phyloP scores from a whole-genome alignment of 2,888 invertebrate species.

The Allygus modestus region DNA sequence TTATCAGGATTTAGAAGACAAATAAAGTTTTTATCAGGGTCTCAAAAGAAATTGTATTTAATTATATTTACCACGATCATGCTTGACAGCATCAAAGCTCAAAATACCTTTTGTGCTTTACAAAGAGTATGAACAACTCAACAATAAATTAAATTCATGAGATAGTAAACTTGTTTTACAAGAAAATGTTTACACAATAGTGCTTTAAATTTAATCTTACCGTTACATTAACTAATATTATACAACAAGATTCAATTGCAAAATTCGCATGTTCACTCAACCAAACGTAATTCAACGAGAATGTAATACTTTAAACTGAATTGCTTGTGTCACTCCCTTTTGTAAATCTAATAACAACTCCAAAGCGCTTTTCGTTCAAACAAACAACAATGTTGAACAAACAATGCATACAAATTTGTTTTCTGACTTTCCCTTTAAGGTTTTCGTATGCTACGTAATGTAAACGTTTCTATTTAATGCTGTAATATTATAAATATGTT shows the following conservation, averaged over 20 bases:
- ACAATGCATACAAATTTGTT: conserved; percentile 45
- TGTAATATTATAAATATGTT: too few relatives aligned
- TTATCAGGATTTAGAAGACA: not conserved
- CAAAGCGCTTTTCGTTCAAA: conserved; percentile 41
- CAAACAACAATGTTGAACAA: conserved; percentile 43
- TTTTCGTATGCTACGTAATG: not conserved
- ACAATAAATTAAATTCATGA: too few relatives aligned
- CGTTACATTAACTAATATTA: too few relatives aligned
- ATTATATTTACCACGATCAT: too few relatives aligned
- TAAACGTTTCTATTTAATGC: too few relatives aligned
- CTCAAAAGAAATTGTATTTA: not conserved
- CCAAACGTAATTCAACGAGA: conserved; percentile 5
- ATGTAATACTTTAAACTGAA: conserved; percentile 31
- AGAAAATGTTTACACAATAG: too few relatives aligned
- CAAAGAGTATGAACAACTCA: too few relatives aligned
- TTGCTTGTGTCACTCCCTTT: conserved; percentile 37
- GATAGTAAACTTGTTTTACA: too few relatives aligned
- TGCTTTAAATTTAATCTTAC: too few relatives aligned
- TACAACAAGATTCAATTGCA: not conserved
- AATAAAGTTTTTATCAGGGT: not conserved
- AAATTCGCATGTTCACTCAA: not conserved
- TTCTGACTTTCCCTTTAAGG: conserved; percentile 15
- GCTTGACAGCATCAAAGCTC: too few relatives aligned
- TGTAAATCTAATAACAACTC: conserved; percentile 45
- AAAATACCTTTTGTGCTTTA: too few relatives aligned